Percentiles rank a stretch among this genome's conserved stretches.
These are phyloP conservation scores for Sylvia atricapilla DNA, from an alignment of 2,113 vertebrate genomes.

Conservation along the genomic window DNA sequence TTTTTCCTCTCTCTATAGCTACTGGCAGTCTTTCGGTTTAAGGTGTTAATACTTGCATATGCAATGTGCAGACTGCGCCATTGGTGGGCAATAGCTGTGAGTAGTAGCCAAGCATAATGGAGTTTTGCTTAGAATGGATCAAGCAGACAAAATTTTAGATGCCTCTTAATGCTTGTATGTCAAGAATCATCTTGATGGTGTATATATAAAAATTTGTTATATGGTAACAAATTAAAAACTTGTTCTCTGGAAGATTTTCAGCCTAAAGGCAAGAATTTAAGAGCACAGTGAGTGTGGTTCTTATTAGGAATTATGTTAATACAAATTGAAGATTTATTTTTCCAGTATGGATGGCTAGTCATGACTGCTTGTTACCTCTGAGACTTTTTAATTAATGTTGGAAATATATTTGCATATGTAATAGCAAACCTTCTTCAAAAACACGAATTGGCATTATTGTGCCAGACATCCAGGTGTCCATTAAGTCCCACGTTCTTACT, in stretches of 20 bases:
- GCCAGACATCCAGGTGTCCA: neutral
- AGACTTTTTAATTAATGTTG: neutral
- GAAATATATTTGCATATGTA: neutral
- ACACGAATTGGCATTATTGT: neutral
- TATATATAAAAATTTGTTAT: neutral
- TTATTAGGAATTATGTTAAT: neutral
- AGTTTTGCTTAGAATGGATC: neutral
- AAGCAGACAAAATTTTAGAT: neutral
- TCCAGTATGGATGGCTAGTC: neutral
- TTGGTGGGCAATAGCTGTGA: conserved; percentile 96
- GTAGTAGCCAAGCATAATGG: conserved; percentile 61
- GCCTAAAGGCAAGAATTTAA: neutral
- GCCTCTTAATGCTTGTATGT: neutral
- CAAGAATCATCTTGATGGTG: conserved; percentile 13
- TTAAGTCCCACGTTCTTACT: neutral
- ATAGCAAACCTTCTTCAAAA: neutral
- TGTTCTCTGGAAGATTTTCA: neutral
- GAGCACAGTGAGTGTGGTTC: neutral
- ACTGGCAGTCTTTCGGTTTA: conserved; percentile 92
- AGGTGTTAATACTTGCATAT: conserved; percentile 89
- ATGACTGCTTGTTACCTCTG: neutral
- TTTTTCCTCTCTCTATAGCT: conserved; percentile 74
- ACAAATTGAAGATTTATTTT: neutral
- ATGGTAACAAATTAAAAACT: neutral
- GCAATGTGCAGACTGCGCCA: conserved; percentile 90